Conservation (phyloP, 2,888 invertebrate species). For the Aspidiotus rigidus region DNA sequence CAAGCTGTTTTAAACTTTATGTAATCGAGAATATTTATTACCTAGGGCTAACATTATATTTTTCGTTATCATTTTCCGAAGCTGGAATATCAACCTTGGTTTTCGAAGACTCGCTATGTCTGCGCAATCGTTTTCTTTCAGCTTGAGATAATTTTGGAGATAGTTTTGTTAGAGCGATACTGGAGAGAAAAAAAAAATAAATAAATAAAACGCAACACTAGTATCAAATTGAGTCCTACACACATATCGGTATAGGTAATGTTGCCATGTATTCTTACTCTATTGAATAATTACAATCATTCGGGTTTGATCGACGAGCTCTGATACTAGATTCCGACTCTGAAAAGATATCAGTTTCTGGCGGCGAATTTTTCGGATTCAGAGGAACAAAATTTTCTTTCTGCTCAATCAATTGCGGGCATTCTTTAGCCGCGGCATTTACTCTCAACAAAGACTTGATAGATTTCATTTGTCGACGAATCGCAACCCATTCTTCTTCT, state of each 20-base stretch:
- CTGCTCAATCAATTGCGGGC: constrained; percentile 18
- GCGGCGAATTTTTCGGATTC: neutral
- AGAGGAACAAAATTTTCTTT: constrained; percentile 14
- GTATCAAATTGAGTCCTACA: too few species aligned
- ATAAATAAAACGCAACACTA: too few species aligned
- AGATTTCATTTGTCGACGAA: constrained; percentile 15
- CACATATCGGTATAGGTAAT: too few species aligned
- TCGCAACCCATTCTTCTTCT: constrained; percentile 11
- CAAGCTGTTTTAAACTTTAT: too few species aligned
- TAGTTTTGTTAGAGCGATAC: constrained; percentile 12
- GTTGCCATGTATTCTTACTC: too few species aligned
- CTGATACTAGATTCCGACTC: neutral
- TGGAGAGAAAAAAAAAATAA: constrained; percentile 4
- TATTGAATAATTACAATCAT: neutral
- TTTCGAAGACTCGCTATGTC: constrained; percentile 4
- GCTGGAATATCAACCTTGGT: neutral
- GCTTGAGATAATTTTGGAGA: constrained; percentile 20
- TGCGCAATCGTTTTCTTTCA: constrained; percentile 9
- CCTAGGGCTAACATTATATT: too few species aligned
- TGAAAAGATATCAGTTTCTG: neutral
- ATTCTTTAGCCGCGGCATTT: constrained; percentile 6
- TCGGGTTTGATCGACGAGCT: neutral
- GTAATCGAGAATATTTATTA: too few species aligned
- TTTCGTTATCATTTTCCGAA: too few species aligned
- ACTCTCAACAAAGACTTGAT: constrained; percentile 20